A percentile compares a stretch with the other conserved stretches of the same genome.
phyloP scores from a whole-genome alignment of 37 sponge, comb jelly and placozoan species.

The Tethya wilhelma region DNA sequence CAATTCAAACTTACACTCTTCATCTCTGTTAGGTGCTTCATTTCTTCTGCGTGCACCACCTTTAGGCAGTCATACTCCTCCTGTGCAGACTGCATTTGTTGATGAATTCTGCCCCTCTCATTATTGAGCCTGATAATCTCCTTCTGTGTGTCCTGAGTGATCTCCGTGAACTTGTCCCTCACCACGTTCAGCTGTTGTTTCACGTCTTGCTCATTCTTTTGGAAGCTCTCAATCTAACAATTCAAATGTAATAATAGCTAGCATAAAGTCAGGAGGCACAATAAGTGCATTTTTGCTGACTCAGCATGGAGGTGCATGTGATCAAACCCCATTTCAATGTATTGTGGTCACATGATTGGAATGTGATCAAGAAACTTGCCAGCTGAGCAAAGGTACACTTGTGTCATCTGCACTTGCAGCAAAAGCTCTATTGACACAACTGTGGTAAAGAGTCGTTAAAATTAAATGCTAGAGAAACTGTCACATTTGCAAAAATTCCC shows the following conservation, averaged over 20 bases:
- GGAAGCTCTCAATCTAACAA: constrained; percentile 48
- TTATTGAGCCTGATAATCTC: constrained; percentile 57
- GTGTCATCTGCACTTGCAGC: too few relatives aligned
- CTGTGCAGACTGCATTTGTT: constrained; percentile 18
- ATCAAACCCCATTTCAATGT: too few relatives aligned
- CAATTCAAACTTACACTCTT: too few relatives aligned
- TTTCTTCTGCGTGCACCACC: constrained; percentile 47
- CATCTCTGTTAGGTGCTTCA: constrained; percentile 38
- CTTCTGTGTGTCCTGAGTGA: constrained; percentile 65
- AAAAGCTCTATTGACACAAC: not conserved
- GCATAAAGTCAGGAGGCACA: not conserved
- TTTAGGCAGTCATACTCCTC: constrained; percentile 87
- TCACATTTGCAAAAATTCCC: too few relatives aligned
- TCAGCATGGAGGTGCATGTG: too few relatives aligned
- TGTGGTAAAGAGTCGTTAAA: constrained; percentile 1
- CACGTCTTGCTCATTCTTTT: constrained; percentile 26
- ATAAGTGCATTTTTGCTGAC: not conserved
- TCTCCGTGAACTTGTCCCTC: constrained; percentile 53
- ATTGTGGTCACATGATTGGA: too few relatives aligned
- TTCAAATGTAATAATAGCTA: not conserved
- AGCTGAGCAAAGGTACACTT: not conserved
- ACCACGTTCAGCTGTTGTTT: constrained; percentile 7
- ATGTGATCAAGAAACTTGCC: not conserved
- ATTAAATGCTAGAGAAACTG: not conserved
- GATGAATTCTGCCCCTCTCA: constrained; percentile 24